These are phyloP conservation scores for Tenebrosternarchus preto DNA, from an alignment of 2,113 vertebrate genomes.

Conservation along the genomic window DNA sequence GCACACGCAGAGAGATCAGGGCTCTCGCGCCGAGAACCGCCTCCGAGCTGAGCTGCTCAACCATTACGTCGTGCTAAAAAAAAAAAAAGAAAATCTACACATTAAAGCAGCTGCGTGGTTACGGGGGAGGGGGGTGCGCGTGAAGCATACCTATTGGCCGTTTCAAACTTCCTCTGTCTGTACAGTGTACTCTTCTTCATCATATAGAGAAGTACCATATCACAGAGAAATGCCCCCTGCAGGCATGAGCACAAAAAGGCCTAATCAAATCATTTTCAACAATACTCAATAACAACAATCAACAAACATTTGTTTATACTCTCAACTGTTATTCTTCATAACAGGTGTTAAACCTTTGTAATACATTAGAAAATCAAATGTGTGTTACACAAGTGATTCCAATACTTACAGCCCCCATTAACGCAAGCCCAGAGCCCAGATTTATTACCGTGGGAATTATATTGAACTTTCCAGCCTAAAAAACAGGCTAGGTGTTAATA, in stretches of 20 bases:
- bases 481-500: slow-evolving; percentile 21
- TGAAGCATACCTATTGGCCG: slow-evolving; percentile 70
- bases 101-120: background rate
- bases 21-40: too few species aligned
- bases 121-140: slow-evolving; percentile 16
- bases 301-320: too few species aligned
- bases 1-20: background rate
- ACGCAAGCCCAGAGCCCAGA: slow-evolving; percentile 81
- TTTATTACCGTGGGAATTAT: slow-evolving; percentile 87
- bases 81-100: too few species aligned
- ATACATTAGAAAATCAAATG: too few species aligned
- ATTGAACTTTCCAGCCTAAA: slow-evolving; percentile 87
- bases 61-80: too few species aligned
- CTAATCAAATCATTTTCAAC: background rate
- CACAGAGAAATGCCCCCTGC: slow-evolving; percentile 87
- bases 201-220: slow-evolving; percentile 84
- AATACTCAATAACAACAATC: background rate
- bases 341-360: too few species aligned
- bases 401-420: slow-evolving; percentile 88
- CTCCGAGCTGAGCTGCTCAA: background rate
- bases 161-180: slow-evolving; percentile 84
- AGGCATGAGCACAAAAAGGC: slow-evolving; percentile 19
- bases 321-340: too few species aligned
- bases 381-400: background rate
- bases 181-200: slow-evolving; percentile 85